Evolutionary conservation across 2,888 invertebrate species (phyloP).

Genomic region (Altica lythri): DNA sequence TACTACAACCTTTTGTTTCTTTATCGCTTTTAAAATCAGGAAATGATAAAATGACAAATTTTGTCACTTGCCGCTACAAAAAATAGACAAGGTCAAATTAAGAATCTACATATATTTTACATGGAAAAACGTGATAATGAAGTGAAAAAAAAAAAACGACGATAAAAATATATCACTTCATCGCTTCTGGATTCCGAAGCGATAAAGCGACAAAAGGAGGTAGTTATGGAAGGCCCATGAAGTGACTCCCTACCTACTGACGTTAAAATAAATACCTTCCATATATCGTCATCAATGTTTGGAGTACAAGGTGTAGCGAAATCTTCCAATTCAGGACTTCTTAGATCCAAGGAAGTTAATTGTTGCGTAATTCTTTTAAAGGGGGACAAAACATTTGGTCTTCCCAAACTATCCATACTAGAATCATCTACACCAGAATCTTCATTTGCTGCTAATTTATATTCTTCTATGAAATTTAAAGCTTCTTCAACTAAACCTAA

Average conservation of each 20-base stretch:
- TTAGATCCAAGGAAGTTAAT: slow-evolving; percentile 70
- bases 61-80: too few relatives aligned
- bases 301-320: slow-evolving; percentile 71
- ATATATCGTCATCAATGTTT: slow-evolving; percentile 66
- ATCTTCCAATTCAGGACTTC: slow-evolving; percentile 74
- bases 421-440: slow-evolving; percentile 53
- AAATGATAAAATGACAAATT: too few relatives aligned
- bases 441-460: slow-evolving; percentile 62
- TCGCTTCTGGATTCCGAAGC: too few relatives aligned
- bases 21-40: too few relatives aligned
- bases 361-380: slow-evolving; percentile 80
- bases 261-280: too few relatives aligned
- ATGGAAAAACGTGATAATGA: background rate
- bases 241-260: too few relatives aligned
- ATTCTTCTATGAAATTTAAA: slow-evolving; percentile 79
- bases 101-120: too few relatives aligned
- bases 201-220: too few relatives aligned
- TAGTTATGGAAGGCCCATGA: too few relatives aligned
- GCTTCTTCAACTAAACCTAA: slow-evolving; percentile 78
- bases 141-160: background rate
- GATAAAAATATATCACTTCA: background rate
- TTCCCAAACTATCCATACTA: slow-evolving; percentile 48
- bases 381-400: slow-evolving; percentile 63
- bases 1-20: too few relatives aligned
- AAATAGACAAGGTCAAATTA: too few relatives aligned